A percentile compares a stretch with the other conserved stretches of the same genome.
Conservation (phyloP, 2,888 invertebrate species). For the Synergus umbraculus region DNA sequence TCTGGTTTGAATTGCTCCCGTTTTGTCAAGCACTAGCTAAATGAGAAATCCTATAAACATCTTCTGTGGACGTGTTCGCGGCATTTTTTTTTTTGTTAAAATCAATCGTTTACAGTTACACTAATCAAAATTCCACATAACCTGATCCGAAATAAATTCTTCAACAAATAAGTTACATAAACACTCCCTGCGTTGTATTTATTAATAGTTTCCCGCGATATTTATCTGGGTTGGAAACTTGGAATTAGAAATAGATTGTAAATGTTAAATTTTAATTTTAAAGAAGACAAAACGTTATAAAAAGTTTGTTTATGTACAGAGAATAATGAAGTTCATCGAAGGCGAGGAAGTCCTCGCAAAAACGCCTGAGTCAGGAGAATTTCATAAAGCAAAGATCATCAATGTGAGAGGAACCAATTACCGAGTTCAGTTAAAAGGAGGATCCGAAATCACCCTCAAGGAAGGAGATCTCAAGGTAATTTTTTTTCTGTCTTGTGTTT, state of each 20-base stretch:
- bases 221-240: neutral
- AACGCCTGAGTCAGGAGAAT: constrained; percentile 63
- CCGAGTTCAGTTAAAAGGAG: constrained; percentile 67
- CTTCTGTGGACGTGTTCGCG: neutral
- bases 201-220: constrained; percentile 48
- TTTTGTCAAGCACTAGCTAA: neutral
- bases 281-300: constrained; percentile 15
- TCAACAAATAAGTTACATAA: constrained; percentile 13
- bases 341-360: constrained; percentile 72
- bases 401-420: constrained; percentile 64
- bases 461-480: constrained; percentile 66
- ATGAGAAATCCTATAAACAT: neutral
- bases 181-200: constrained; percentile 23
- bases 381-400: constrained; percentile 64
- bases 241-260: constrained; percentile 45
- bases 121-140: neutral
- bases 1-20: neutral
- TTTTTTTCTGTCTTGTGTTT: neutral
- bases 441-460: constrained; percentile 62
- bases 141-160: neutral
- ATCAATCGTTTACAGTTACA: neutral
- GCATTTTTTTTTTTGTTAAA: neutral
- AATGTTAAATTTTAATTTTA: constrained; percentile 45
- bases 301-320: constrained; percentile 41
- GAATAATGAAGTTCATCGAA: constrained; percentile 64